Base-by-base conservation (phyloP, 2,888 invertebrate genomes). In the Dichetophora obliterata region DNA sequence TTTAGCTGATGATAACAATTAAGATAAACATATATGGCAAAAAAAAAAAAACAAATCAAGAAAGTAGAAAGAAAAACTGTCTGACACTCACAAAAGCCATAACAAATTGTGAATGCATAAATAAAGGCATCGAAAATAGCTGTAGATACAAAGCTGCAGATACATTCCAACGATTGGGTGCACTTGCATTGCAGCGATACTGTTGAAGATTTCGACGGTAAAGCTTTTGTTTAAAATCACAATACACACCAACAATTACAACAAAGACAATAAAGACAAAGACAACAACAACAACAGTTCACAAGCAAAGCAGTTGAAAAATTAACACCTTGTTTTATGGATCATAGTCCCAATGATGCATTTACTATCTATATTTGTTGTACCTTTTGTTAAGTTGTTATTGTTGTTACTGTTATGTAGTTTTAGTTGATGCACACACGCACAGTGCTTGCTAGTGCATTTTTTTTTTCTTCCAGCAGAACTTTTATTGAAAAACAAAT, bases 301-400 rank as follows among this genome's bases (percentile, higher is more conserved):
- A 3, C 24, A 24, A 8, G 57, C 57, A 59, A 9, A 19, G 27
- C 57, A 59, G 24, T 24, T 59, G 57, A 24, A 27, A 59, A 59
- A 59, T 59, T 59, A 19, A 59, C 57, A 59, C 57, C 57, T 59
- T 14, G 57, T 24, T 59, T 24, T 59, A 59, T 59, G 24, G 57
- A 59, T 22, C 22, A 14, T 27, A 59, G 11, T 8, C 14, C 3
- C 11, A 43, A 43, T 43, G 11, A 11, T 11, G 11, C 57, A 24
- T 27, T 14, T 59, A 9, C 3, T 22, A 59, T 24, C 3, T 22
- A 24, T 11, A 14, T 14, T 24, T 59, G 57, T 59, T 59, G 57
- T 59, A 24, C 11, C 27, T 24, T 14, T 59, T 59, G 24, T 24
- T 8, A 9, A 59, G 57, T 19, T 59, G 57, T 14, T 57, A 3